Evolutionary conservation across 2,113 vertebrate species (phyloP).

Genomic region (Trematocara unimaculatum): DNA sequence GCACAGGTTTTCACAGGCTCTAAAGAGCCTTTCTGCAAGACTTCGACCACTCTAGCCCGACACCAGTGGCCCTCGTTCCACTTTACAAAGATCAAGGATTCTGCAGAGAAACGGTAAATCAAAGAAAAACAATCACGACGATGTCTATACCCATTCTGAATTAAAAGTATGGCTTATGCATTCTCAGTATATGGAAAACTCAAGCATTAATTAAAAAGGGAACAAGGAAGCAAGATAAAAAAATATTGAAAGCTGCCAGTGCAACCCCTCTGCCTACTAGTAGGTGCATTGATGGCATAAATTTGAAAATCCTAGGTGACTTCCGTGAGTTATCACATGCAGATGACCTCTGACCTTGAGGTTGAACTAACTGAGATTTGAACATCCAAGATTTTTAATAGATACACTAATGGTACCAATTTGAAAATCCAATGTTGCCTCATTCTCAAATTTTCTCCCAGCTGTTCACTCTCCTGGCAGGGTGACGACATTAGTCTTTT

Average conservation of each 20-base stretch:
- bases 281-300: neutral
- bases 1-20: constrained; percentile 57
- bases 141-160: neutral
- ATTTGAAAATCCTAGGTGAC: neutral
- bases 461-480: neutral
- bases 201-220: neutral
- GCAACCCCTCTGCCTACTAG: neutral
- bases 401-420: neutral
- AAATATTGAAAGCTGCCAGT: neutral
- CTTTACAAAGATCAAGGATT: constrained; percentile 71
- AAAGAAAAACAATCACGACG: neutral
- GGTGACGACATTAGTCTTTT: neutral
- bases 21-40: constrained; percentile 63
- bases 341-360: neutral
- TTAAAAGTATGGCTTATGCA: neutral
- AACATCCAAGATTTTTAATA: neutral
- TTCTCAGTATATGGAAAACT: neutral
- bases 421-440: neutral
- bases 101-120: constrained; percentile 51
- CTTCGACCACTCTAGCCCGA: constrained; percentile 75
- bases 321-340: neutral
- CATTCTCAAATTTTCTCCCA: neutral
- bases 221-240: neutral
- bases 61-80: constrained; percentile 76
- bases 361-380: neutral